Evolutionary conservation across 2,888 invertebrate species (phyloP).

Genomic region (Heteromyza rotundicornis): DNA sequence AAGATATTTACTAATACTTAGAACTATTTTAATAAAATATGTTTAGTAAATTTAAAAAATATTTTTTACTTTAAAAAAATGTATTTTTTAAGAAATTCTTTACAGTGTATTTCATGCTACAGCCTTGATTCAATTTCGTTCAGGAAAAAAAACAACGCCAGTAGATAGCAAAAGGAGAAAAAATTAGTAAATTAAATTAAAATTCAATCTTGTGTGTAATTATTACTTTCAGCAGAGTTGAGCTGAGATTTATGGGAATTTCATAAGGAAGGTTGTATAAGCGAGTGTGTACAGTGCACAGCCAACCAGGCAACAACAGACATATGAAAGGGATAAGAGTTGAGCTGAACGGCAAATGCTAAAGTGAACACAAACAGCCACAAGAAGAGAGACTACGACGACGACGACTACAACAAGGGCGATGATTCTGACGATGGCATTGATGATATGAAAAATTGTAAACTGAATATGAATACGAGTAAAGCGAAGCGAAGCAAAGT

Average conservation of each 20-base stretch:
- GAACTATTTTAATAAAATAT: too few species aligned
- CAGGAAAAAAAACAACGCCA: too few species aligned
- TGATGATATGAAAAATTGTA: conserved; percentile 9
- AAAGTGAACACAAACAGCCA: background rate
- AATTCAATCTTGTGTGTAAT: conserved; percentile 61
- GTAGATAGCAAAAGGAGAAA: too few species aligned
- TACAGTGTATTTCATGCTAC: too few species aligned
- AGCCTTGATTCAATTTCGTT: too few species aligned
- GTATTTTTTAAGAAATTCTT: too few species aligned
- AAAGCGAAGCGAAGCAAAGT: background rate
- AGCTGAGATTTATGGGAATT: conserved; percentile 36
- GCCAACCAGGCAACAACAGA: background rate
- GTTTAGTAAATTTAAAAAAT: too few species aligned
- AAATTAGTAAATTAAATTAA: conserved; percentile 53
- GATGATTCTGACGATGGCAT: background rate
- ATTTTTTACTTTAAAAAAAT: too few species aligned
- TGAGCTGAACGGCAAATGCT: too few species aligned
- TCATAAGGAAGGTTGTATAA: conserved; percentile 1
- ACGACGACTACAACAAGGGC: background rate
- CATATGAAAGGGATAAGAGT: background rate
- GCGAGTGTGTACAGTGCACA: conserved; percentile 8
- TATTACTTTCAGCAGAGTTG: conserved; percentile 53
- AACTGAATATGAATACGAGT: conserved; percentile 4
- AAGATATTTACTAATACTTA: too few species aligned
- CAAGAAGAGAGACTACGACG: too few species aligned